Conservation (phyloP, 2,888 invertebrate genomes). For the Omphaloscelis lunosa region DNA sequence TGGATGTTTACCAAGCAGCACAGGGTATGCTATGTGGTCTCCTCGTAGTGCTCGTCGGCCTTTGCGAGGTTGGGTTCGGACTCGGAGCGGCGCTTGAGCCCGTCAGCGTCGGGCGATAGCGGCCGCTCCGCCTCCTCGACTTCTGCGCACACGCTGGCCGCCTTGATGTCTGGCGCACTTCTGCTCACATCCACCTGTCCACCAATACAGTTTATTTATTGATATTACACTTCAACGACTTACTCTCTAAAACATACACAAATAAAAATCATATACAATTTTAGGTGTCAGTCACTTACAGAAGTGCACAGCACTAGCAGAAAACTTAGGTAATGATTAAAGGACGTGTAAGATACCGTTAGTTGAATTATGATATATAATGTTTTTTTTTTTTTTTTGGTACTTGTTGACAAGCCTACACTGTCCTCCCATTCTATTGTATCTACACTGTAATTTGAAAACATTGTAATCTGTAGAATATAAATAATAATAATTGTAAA, state of each 20-base stretch:
- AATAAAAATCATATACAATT: background rate
- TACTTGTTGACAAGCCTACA: too few species aligned
- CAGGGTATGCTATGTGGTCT: slow-evolving; percentile 74
- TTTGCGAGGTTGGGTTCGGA: slow-evolving; percentile 92
- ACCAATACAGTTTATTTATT: background rate
- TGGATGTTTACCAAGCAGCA: slow-evolving; percentile 64
- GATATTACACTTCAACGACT: background rate
- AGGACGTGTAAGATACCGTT: background rate
- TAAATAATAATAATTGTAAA: too few species aligned
- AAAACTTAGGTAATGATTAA: background rate
- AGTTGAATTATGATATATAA: too few species aligned
- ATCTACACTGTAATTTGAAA: too few species aligned
- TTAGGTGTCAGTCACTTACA: background rate
- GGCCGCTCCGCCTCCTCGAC: slow-evolving; percentile 76
- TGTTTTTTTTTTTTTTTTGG: too few species aligned
- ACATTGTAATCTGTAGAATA: too few species aligned
- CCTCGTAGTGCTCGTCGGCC: slow-evolving; percentile 85
- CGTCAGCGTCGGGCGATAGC: slow-evolving; percentile 81
- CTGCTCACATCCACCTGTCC: slow-evolving; percentile 88
- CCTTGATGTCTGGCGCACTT: slow-evolving; percentile 92
- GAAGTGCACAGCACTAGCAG: slow-evolving; percentile 1
- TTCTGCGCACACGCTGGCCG: slow-evolving; percentile 68
- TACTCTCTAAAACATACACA: background rate
- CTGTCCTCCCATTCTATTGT: too few species aligned
- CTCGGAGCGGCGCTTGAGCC: slow-evolving; percentile 91